These are phyloP conservation scores for Varanus komodoensis DNA, from an alignment of 2,113 vertebrate species.

Conservation along the genomic window DNA sequence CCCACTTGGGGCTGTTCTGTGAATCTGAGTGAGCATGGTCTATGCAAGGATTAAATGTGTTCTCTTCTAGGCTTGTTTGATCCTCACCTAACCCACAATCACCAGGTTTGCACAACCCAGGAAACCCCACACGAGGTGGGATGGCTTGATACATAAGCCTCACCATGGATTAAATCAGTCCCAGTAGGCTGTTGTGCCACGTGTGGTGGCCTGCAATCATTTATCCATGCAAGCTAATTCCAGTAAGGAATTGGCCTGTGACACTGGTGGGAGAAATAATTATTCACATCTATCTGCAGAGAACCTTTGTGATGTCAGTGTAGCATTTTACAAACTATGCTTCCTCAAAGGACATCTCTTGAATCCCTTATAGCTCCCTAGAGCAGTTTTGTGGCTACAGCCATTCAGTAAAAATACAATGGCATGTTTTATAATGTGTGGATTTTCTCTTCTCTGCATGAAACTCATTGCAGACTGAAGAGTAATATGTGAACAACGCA, in stretches of 20 bases:
- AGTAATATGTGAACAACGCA: background rate
- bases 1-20: no score
- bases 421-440: background rate
- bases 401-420: background rate
- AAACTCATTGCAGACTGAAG: constrained; percentile 1
- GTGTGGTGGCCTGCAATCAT: no score
- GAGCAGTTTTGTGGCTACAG: background rate
- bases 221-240: no score
- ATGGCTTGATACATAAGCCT: no score
- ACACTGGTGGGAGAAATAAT: background rate
- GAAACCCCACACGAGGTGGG: no score
- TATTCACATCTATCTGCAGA: background rate
- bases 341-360: background rate
- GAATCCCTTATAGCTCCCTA: constrained; percentile 6
- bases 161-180: no score
- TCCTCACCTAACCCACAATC: no score
- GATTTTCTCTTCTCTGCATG: constrained; percentile 6
- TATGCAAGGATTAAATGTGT: no score
- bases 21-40: no score
- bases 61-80: no score
- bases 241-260: background rate
- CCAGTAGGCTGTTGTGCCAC: no score
- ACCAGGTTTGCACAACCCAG: no score
- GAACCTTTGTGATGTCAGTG: background rate
- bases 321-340: background rate